Base-by-base conservation (phyloP, 2,113 vertebrate species). In the Myrmophylax atrothorax region DNA sequence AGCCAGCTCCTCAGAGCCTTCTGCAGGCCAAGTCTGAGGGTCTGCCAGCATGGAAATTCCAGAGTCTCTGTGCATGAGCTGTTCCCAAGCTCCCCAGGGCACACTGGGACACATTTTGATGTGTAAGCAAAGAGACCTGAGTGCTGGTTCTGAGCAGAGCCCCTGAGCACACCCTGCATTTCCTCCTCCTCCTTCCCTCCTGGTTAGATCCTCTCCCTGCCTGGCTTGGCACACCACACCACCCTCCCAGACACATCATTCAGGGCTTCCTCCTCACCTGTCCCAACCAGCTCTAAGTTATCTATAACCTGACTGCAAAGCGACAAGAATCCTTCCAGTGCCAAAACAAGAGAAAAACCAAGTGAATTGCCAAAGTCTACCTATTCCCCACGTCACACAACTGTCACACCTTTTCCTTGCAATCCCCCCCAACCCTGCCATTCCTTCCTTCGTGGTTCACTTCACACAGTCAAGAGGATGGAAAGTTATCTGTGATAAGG, bases 41-140 rank as follows among this genome's bases (percentile, higher is more conserved):
- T 18, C 35, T 73, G 64, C 55, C 50, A 74, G 50, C 18, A 46
- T 10, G 60, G 73, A 53, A 89, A 90, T 53, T 46, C 55, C 80
- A 62, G 28, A 55, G 63, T 11, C 33, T 74, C 56, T 76, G 49
- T 18, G n/a, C 19, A 50, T 31, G 56, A 87, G 35, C 23, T 46
- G 38, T 22, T 52, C 47, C 53, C 52, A 62, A 84, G 33, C 52
- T 87, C 75, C 75, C 15, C 25, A 28, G 63, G 0, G 0, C 46
- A 63, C 25, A 35, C 29, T 10, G 18, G 67, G 67, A 53, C 79
- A 85, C 15, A 3, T 26, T 69, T 3, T 52, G 13, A 22, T 67
- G 49, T 49, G 35, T 33, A 78, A 77, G 15, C n/a, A 64, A 9
- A 0, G 0, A 29, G 35, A 46, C 10, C 0, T 18, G 31, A 70